Evolutionary conservation across 2,888 invertebrate species (phyloP).

Genomic region (Scelioninae gen. 1): DNA sequence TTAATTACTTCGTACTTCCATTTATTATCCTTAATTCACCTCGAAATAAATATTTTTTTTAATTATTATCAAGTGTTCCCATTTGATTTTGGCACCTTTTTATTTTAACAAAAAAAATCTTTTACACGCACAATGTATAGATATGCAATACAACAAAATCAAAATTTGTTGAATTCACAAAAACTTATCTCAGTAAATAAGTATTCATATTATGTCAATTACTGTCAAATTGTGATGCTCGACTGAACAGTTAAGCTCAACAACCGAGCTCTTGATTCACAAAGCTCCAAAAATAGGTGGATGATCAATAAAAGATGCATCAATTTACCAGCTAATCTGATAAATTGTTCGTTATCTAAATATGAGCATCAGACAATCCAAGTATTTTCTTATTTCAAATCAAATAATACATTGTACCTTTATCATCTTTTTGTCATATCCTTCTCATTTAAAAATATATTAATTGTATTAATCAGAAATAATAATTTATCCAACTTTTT

Average conservation of each 20-base stretch:
- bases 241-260: constrained; percentile 40
- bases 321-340: constrained; percentile 51
- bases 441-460: background rate
- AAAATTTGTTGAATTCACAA: too few relatives aligned
- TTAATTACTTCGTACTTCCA: too few relatives aligned
- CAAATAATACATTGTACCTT: background rate
- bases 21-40: too few relatives aligned
- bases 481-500: background rate
- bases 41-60: too few relatives aligned
- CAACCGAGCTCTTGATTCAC: constrained; percentile 46
- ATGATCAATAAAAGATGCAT: constrained; percentile 56
- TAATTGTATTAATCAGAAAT: background rate
- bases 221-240: constrained; percentile 38
- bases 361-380: background rate
- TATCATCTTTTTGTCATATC: too few relatives aligned
- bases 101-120: too few relatives aligned
- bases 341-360: constrained; percentile 32
- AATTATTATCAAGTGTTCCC: too few relatives aligned
- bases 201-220: constrained; percentile 37
- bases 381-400: background rate
- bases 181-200: background rate
- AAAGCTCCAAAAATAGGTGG: constrained; percentile 60
- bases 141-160: too few relatives aligned
- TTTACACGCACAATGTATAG: too few relatives aligned
- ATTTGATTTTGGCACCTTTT: too few relatives aligned